Evolutionary conservation across 1,140 invertebrate genomes (phyloP), one percentile per base, ranked within the genome.

Genomic region (Saccostrea glomerata): DNA sequence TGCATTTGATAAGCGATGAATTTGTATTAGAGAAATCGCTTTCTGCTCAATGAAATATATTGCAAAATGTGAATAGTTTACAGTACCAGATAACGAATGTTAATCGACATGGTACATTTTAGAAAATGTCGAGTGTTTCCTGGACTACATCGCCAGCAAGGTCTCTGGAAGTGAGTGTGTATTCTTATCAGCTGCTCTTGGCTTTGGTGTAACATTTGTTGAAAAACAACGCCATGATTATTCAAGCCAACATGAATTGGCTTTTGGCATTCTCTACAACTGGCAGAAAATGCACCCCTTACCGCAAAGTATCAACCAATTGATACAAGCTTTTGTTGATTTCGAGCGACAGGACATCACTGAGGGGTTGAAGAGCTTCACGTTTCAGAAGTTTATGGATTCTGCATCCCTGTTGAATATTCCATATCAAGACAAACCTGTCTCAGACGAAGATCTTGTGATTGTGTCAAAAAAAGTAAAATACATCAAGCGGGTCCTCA

Each of bases 111-210:
- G 5, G 47, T 36, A 47, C 2, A 7, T 47, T 84, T 13, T 56
- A 84, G 82, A 56, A 56, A 84, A 56, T 36, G 20, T 3, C 2
- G 82, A 84, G 23, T 84, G 40, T 11, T 55, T 55, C 40, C 23
- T 84, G 20, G 82, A 84, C n/a, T 84, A 84, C 25, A 25, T 84
- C 17, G 82, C 82, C 36, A 84, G 82, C n/a, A 84, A 55, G 54
- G 17, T 84, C n/a, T 15, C 70, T 9, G 70, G 70, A 30, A 55
- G 23, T 23, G 82, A 84, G 5, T 55, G 40, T n/a, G 54, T 84
- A 13, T 84, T 55, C 30, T 23, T 84, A 54, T 23, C 82, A 9
- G 82, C 82, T 23, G 54, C 40, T 84, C 82, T 84, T n/a, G 54
- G 54, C 6, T 55, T 84, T 55, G 23, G 54, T 12, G 15, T 55